Conservation (phyloP, 2,797 vertebrate genomes). For the Malacoctenus gilli region DNA sequence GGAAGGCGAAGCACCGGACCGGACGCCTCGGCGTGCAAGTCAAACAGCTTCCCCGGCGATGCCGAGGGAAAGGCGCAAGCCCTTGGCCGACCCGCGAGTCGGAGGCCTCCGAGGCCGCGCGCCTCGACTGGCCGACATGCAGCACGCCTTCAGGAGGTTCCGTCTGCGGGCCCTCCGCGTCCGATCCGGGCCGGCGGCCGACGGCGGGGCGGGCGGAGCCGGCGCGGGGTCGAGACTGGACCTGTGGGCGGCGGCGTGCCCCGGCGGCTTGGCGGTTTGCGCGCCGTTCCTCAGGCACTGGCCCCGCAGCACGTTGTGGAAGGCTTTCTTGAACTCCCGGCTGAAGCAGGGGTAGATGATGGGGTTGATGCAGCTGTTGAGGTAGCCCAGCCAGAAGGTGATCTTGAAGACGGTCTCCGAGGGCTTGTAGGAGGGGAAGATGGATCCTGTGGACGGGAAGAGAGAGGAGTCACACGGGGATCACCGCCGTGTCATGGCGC, state of each 20-base stretch:
- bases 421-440: constrained; percentile 92
- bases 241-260: constrained; percentile 51
- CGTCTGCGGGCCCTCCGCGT: constrained; percentile 77
- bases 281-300: constrained; percentile 81
- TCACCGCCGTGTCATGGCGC: too few species aligned
- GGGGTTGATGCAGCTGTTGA: constrained; percentile 99
- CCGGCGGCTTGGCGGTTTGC: constrained; percentile 57
- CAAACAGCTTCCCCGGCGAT: constrained; percentile 85
- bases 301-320: constrained; percentile 87
- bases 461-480: too few species aligned
- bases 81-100: constrained; percentile 73
- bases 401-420: constrained; percentile 96
- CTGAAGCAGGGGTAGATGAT: constrained; percentile 97
- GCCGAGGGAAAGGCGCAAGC: constrained; percentile 82
- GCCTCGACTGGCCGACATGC: constrained; percentile 73
- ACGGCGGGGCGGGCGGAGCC: constrained; percentile 30
- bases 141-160: constrained; percentile 86
- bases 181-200: constrained; percentile 9
- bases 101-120: constrained; percentile 27
- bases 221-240: constrained; percentile 4
- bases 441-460: constrained; percentile 82
- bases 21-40: constrained; percentile 24
- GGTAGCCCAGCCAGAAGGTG: constrained; percentile 97
- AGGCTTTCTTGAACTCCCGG: constrained; percentile 95
- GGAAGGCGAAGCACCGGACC: not conserved